Evolutionary conservation across 2,888 invertebrate genomes (phyloP).

Genomic region (Calameuta pallipes): DNA sequence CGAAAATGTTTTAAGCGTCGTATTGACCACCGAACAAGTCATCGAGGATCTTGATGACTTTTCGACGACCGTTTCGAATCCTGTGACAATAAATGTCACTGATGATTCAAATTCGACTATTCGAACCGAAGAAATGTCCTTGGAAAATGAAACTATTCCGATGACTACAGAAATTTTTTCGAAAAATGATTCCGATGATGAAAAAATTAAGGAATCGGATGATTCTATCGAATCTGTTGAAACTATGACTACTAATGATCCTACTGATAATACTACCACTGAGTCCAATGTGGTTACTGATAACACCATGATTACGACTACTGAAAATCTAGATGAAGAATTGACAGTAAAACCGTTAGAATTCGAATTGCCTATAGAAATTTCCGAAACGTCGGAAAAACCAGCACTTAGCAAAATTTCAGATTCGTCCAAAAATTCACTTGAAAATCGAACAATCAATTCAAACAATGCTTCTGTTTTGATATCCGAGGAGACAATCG

Average conservation of each 20-base stretch:
- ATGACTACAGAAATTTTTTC: background rate
- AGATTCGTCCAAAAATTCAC: background rate
- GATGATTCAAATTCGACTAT: background rate
- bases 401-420: background rate
- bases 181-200: background rate
- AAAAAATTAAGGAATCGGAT: background rate
- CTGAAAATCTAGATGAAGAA: constrained; percentile 12
- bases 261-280: background rate
- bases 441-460: background rate
- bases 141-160: constrained; percentile 11
- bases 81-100: background rate
- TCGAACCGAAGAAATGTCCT: constrained; percentile 5
- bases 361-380: constrained; percentile 16
- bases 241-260: background rate
- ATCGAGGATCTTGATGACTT: background rate
- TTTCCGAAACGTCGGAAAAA: constrained; percentile 15
- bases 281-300: background rate
- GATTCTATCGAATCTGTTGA: background rate
- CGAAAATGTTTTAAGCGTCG: background rate
- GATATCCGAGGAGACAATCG: background rate
- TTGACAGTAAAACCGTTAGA: constrained; percentile 11
- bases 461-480: background rate
- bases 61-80: background rate
- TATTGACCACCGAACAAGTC: background rate
- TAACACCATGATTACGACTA: background rate